Percentiles rank a stretch among this genome's conserved stretches.
Conservation (phyloP, 1,140 invertebrate genomes). For the Microplitis mediator region DNA sequence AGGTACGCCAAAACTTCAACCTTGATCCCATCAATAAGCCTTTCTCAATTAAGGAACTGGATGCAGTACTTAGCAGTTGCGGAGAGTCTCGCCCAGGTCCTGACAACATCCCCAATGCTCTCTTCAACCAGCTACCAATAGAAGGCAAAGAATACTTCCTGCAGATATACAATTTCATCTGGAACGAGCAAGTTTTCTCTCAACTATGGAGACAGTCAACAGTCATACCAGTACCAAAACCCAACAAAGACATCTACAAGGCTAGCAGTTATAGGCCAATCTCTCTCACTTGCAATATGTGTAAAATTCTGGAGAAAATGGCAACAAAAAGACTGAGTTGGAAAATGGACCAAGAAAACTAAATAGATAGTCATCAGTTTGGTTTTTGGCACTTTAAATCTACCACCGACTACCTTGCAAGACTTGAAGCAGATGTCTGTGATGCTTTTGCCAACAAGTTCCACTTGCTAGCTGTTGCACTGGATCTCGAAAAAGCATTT, state of each 20-base stretch:
- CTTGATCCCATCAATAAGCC: not conserved
- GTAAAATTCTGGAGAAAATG: conserved; percentile 17
- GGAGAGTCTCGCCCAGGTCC: conserved; percentile 31
- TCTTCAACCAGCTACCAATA: conserved; percentile 40
- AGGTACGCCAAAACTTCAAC: not conserved
- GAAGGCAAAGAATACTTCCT: conserved; percentile 31
- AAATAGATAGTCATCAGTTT: not conserved
- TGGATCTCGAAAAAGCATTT: conserved; percentile 13
- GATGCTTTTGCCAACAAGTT: not conserved
- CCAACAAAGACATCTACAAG: conserved; percentile 25
- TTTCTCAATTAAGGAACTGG: conserved; percentile 5
- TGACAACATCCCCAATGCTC: conserved; percentile 31
- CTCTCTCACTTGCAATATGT: not conserved
- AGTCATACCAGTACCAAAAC: conserved; percentile 50
- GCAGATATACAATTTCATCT: conserved; percentile 39
- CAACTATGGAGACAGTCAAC: conserved; percentile 46
- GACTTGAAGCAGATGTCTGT: not conserved
- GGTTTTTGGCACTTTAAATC: conserved; percentile 2
- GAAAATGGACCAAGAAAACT: not conserved
- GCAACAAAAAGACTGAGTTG: not conserved
- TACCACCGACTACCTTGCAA: conserved; percentile 1
- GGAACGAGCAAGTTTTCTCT: conserved; percentile 36
- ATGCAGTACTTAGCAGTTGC: not conserved
- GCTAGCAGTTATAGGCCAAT: conserved; percentile 7
- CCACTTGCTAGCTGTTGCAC: not conserved